phyloP scores from a whole-genome alignment of 2,888 invertebrate genomes.

The Heterodera filipjevi region DNA sequence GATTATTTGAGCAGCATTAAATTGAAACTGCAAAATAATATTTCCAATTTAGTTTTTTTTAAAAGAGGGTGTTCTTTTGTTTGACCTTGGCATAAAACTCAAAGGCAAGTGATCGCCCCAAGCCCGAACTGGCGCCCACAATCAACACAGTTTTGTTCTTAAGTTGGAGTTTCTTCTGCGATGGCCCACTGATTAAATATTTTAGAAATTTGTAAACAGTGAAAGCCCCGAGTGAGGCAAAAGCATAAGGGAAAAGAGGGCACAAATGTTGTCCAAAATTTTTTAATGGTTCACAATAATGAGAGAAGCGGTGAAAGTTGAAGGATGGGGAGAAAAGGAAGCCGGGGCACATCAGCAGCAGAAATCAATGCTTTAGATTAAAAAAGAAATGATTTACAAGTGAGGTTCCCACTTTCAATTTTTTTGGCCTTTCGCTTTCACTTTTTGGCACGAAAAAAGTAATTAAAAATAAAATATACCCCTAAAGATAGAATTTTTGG shows the following conservation, averaged over 20 bases:
- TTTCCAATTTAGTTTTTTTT: too few relatives aligned
- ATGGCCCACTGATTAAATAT: constrained; percentile 51
- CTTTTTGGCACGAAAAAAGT: too few relatives aligned
- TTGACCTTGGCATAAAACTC: constrained; percentile 48
- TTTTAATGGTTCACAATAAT: background rate
- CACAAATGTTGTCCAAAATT: background rate
- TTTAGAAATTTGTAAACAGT: constrained; percentile 31
- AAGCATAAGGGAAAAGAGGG: constrained; percentile 32
- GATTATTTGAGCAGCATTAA: too few relatives aligned
- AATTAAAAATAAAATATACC: too few relatives aligned
- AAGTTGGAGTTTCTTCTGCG: constrained; percentile 45
- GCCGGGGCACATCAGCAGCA: background rate
- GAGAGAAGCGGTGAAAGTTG: background rate
- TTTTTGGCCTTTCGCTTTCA: too few relatives aligned
- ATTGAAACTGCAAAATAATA: too few relatives aligned
- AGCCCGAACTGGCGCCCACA: constrained; percentile 58
- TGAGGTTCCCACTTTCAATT: too few relatives aligned
- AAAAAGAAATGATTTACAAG: background rate
- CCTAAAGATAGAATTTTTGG: too few relatives aligned
- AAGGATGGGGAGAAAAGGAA: background rate
- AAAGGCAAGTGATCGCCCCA: constrained; percentile 54
- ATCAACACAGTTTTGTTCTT: constrained; percentile 57
- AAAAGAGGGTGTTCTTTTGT: background rate
- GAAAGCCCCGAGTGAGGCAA: constrained; percentile 36
- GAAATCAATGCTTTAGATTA: background rate